phyloP scores from a whole-genome alignment of 2,888 invertebrate genomes.

The Tholera decimalis region DNA sequence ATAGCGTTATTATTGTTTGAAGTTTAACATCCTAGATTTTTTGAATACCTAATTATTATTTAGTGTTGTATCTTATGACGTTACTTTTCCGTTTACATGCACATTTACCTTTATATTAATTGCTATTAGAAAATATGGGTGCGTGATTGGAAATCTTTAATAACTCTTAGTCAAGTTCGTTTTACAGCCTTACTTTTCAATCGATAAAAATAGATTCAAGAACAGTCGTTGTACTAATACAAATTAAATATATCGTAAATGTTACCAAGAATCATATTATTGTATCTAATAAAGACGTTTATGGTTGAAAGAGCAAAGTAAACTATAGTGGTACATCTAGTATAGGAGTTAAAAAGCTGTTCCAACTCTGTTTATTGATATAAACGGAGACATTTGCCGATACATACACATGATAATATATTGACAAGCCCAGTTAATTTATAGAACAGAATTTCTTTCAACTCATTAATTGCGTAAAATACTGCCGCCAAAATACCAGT shows the following conservation, averaged over 20 bases:
- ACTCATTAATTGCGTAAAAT: conserved; percentile 24
- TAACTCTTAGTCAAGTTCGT: conserved; percentile 45
- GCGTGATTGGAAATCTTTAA: conserved; percentile 52
- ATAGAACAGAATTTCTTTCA: conserved; percentile 1
- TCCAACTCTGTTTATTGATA: no score
- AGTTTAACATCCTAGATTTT: conserved; percentile 19
- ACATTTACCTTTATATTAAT: conserved; percentile 25
- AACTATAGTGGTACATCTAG: conserved; percentile 6
- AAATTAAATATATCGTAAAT: conserved; percentile 25
- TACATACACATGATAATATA: conserved; percentile 20
- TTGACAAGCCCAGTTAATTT: conserved; percentile 20
- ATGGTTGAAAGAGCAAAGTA: conserved; percentile 17
- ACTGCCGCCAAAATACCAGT: conserved; percentile 9
- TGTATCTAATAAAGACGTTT: not conserved
- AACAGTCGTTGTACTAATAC: conserved; percentile 17
- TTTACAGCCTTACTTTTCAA: conserved; percentile 39
- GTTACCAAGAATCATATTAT: conserved; percentile 12
- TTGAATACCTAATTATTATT: conserved; percentile 20
- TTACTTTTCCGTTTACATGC: conserved; percentile 25
- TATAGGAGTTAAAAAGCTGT: conserved; percentile 11
- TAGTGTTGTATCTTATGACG: conserved; percentile 13
- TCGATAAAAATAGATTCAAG: conserved; percentile 33
- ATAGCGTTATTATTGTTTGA: conserved; percentile 19
- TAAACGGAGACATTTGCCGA: conserved; percentile 10
- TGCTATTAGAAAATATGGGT: conserved; percentile 39